Base-by-base conservation (phyloP, 2,888 invertebrate species). In the Cepaea hortensis region DNA sequence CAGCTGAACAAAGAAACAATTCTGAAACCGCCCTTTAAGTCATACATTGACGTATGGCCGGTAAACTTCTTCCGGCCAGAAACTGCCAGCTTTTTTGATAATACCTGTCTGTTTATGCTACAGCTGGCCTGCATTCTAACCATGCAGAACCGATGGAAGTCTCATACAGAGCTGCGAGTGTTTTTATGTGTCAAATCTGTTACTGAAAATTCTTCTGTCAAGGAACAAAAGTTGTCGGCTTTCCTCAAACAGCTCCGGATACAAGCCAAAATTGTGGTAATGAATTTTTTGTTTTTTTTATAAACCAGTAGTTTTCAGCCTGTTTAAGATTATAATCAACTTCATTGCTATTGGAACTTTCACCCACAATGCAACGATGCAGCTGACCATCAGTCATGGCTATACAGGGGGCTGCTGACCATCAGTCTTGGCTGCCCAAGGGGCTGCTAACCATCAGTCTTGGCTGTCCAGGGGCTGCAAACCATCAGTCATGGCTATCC, bases 41-140 rank as follows among this genome's bases (percentile, higher is more conserved):
- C 96, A 7, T 98, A 97, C 95, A 98, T 99, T 87, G 99, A 99
- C 95, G 98, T 99, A 6, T 99, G 99, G 99, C 97, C 99, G 1
- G 97, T 98, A 1, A 98, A 99, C 94, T 96, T 98, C 90, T 96
- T 98, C 96, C 92, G 97, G 96, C 88, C 96, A 95, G 88, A 96
- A 96, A 94, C 96, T 96, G 93, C 97, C 96, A 95, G 96, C 96
- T 84, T 95, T 89, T 98, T 98, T 95, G 98, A 98, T 90, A 97
- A 97, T 89, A 97, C 97, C 97, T 98, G 94, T 18, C 95, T 99
- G 89, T 99, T 99, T 95, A 97, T 99, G 96, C 96, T 99, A 94
- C 99, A 99, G 94, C 95, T 99, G 89, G 98, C 99, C 0, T 99
- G 99, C 90, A 98, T 99, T 84, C 96, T 98, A 85, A 97, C 98